phyloP scores from a whole-genome alignment of 2,113 vertebrate genomes.

The Boulengeromyrus knoepffleri region DNA sequence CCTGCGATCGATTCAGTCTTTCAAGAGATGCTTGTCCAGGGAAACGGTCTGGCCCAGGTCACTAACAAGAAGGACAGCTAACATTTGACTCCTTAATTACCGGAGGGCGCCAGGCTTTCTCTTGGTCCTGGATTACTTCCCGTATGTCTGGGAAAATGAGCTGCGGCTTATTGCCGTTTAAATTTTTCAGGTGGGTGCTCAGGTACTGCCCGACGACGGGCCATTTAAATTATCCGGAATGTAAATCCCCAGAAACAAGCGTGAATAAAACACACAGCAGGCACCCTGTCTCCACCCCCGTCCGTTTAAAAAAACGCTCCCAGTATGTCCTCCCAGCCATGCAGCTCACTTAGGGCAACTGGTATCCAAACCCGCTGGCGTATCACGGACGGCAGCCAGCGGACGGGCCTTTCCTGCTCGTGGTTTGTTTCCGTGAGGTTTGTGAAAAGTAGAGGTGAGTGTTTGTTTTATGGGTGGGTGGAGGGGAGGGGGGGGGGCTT shows the following conservation, averaged over 20 bases:
- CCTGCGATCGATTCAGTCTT: not conserved
- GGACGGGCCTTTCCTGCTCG: not conserved
- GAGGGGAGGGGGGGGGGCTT: not conserved
- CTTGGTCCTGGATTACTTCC: not conserved
- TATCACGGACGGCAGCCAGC: not conserved
- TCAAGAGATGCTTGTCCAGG: not conserved
- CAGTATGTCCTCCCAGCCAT: too few species aligned
- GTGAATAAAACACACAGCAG: not conserved
- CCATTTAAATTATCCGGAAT: not conserved
- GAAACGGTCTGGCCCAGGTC: constrained; percentile 9
- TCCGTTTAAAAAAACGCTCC: not conserved
- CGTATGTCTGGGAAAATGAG: not conserved
- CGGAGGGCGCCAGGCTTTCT: not conserved
- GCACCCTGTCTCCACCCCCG: not conserved
- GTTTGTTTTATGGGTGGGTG: not conserved
- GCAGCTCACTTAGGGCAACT: not conserved
- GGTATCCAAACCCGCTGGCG: not conserved
- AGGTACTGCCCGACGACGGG: not conserved
- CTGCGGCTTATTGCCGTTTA: not conserved
- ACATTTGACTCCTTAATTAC: not conserved
- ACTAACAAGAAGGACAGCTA: not conserved
- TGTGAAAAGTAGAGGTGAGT: not conserved
- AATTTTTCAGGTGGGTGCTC: not conserved
- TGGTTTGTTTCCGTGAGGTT: not conserved
- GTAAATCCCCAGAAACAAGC: not conserved